Evolutionary conservation across 1,140 invertebrate species (phyloP).

Genomic region (Nephotettix cincticeps): DNA sequence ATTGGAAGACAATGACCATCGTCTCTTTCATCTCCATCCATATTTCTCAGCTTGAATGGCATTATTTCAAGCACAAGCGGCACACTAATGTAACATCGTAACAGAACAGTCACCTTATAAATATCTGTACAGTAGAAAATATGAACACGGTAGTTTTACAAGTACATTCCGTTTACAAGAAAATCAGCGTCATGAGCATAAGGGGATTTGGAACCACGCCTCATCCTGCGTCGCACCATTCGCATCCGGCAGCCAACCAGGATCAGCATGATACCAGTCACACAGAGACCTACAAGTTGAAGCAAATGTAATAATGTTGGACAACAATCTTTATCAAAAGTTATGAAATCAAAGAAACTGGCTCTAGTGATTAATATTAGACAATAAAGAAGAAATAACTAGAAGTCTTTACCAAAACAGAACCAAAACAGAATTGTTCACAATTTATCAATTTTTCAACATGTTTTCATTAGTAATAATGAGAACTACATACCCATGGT

Average conservation of each 20-base stretch:
- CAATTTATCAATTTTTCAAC: no score
- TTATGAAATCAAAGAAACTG: no score
- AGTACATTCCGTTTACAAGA: constrained; percentile 96
- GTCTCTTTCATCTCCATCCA: no score
- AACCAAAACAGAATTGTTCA: no score
- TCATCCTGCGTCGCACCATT: constrained; percentile 67
- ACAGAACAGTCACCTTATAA: constrained; percentile 8
- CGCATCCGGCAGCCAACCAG: constrained; percentile 80
- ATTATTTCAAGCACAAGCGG: not conserved
- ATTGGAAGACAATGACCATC: no score
- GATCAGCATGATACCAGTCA: constrained; percentile 69
- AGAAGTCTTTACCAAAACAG: no score
- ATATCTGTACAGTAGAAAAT: constrained; percentile 25
- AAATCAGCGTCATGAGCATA: constrained; percentile 95
- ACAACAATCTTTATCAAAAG: no score
- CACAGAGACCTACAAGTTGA: constrained; percentile 59
- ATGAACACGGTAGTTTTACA: constrained; percentile 57
- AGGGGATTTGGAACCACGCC: constrained; percentile 75
- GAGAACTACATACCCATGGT: constrained; percentile 64
- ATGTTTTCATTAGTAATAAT: no score
- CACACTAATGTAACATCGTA: not conserved
- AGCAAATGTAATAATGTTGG: no score
- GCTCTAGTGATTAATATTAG: no score
- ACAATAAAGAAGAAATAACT: no score
- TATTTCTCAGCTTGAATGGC: no score